Evolutionary conservation across 2,797 vertebrate genomes (phyloP).

Genomic region (Oryzias dopingdopingensis): DNA sequence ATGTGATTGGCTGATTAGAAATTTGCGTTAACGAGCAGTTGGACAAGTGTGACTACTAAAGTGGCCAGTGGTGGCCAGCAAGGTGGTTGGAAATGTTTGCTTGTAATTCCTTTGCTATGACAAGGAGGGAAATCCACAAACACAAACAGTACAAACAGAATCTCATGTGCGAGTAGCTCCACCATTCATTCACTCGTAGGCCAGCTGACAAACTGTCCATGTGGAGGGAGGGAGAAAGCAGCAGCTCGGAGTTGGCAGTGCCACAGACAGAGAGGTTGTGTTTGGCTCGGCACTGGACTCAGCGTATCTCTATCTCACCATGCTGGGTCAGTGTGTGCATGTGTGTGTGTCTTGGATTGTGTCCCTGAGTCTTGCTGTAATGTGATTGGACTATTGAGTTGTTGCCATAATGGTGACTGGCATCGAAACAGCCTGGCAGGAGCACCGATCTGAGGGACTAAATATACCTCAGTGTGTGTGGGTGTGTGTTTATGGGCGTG

Average conservation of each 20-base stretch:
- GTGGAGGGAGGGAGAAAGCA: slow-evolving; percentile 12
- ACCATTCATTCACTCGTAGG: no score
- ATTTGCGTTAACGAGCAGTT: no score
- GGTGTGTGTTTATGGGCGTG: slow-evolving; percentile 24
- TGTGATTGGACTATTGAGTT: slow-evolving; percentile 63
- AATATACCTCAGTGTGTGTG: slow-evolving; percentile 46
- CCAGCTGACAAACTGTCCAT: slow-evolving; percentile 16
- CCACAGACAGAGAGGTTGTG: slow-evolving; percentile 39
- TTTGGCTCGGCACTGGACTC: slow-evolving; percentile 34
- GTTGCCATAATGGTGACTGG: slow-evolving; percentile 53
- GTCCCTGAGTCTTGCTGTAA: slow-evolving; percentile 42
- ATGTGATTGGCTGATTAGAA: no score
- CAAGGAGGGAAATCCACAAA: no score
- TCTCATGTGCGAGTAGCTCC: no score
- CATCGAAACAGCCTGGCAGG: slow-evolving; percentile 52
- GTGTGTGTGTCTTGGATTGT: slow-evolving; percentile 37
- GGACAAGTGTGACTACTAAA: no score
- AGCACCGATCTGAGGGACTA: slow-evolving; percentile 48
- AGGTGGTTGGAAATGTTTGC: no score
- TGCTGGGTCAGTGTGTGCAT: slow-evolving; percentile 19
- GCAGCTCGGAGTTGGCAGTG: slow-evolving; percentile 41
- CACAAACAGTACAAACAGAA: no score
- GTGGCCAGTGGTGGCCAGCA: no score
- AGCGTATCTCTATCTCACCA: slow-evolving; percentile 41
- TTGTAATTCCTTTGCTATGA: no score